A percentile compares a stretch with the other conserved stretches of the same genome.
These are phyloP conservation scores for Halcyon senegalensis DNA, from an alignment of 2,113 vertebrate genomes.

Conservation along the genomic window DNA sequence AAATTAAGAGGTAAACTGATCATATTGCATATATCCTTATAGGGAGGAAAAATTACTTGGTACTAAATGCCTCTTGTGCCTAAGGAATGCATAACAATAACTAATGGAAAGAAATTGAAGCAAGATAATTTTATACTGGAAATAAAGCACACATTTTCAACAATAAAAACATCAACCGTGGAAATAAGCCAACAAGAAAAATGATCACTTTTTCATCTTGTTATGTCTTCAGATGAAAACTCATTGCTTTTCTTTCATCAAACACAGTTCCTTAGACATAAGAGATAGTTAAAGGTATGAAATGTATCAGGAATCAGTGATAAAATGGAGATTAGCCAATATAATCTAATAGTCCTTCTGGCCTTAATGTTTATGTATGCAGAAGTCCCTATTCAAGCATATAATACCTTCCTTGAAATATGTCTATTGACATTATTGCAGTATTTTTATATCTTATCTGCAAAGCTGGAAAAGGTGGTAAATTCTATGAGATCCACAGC, in stretches of 20 bases:
- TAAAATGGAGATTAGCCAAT: background rate
- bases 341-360: background rate
- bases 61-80: background rate
- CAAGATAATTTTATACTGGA: background rate
- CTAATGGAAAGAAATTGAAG: background rate
- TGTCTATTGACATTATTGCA: background rate
- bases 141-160: background rate
- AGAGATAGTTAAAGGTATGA: background rate
- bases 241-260: background rate
- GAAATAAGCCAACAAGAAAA: background rate
- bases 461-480: background rate
- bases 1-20: background rate
- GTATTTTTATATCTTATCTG: background rate
- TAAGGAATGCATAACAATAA: background rate
- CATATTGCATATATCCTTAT: background rate
- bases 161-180: background rate
- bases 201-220: background rate
- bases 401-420: background rate
- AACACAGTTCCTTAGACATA: background rate
- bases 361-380: background rate
- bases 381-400: background rate
- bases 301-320: background rate
- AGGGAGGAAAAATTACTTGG: background rate
- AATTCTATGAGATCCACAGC: background rate
- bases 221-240: background rate